Base-by-base conservation (phyloP, 2,113 vertebrate species). In the Lampris incognitus region DNA sequence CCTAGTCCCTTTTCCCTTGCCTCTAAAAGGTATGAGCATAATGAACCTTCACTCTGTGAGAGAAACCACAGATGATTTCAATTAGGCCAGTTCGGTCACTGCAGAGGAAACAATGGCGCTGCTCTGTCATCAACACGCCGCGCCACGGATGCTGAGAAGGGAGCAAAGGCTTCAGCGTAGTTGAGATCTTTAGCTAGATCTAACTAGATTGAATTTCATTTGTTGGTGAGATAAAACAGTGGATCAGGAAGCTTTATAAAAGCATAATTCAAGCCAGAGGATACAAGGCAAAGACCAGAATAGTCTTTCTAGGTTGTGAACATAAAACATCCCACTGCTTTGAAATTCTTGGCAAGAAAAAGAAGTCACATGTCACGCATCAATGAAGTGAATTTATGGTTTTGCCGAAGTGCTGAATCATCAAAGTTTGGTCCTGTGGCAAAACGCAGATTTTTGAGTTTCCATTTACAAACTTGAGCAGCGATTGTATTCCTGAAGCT, bases 51-150 rank as follows among this genome's bases (percentile, higher is more conserved):
- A 2, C 79, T 69, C 85, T 81, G 83, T 80, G 84, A 67, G 79
- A 87, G 50, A 64, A 52, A 69, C 79, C 48, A 74, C 90, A 91
- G 87, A 87, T 90, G 92, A 90, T 72, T 78, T 86, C 86, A 85
- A 90, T 91, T 88, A 89, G 11, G 62, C 49, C 65, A 79, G 52
- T 85, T 85, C 71, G 79, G 68, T 6, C 2, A 79, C 74, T 41
- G 54, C 59, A 76, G 69, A 81, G 79, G 66, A 88, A 82, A 62
- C 66, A 51, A 44, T 60, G 44, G 50, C 7, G 69, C 76, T 80
- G 66, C 39, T 40, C 52, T n/a, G 44, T 72, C 71, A 72, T 24
- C 80, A 60, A 59, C 75, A 38, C 41, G 41, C 46, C 52, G 64
- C 52, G 41, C 46, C 52, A 61, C 52, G 58, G 41, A 70, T 57